Base-by-base conservation (phyloP, 2,113 vertebrate genomes). In the Menidia beryllina region DNA sequence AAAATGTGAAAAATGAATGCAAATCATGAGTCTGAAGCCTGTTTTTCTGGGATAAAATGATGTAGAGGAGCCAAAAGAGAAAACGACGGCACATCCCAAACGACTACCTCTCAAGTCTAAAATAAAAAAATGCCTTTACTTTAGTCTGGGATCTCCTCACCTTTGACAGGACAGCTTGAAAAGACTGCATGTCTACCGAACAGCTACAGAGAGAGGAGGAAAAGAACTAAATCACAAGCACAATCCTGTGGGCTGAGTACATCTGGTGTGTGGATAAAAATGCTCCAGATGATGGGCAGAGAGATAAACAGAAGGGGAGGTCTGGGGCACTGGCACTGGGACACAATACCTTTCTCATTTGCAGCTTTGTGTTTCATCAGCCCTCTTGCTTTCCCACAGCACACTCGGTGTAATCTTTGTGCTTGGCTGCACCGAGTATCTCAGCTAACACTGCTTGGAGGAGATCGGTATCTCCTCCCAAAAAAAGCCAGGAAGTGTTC, bases 401-500 rank as follows among this genome's bases (percentile, higher is more conserved):
- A 50, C 26, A 17, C 6, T 61, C 68, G 17, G 69, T 49, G 61
- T 72, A 82, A 85, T 79, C 75, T 64, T 54, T 48, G 55, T 23
- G 60, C 55, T 59, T 49, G 71, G 54, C 75, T 61, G 30, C 50
- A 27, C 21, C 36, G 71, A 76, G 49, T 75, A 54, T 83, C 78
- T 89, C 74, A 76, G 68, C 85, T 68, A 85, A 87, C 64, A 61
- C 66, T 60, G 56, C 53, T 72, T 13, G 41, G n/a, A n/a, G n/a
- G n/a, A 87, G 88, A 91, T 91, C 60, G 15, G 72, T 77, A 89
- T 86, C 86, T 80, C 45, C 50, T 50, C 65, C 72, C 72, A 79
- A 82, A 87, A 89, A 80, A 68, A 86, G 83, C 71, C 87, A 87
- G 89, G 88, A 92, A 91, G 88, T 83, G 83, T 88, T 86, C 81